phyloP scores from a whole-genome alignment of 2,113 vertebrate species.

The Paracyprichromis sp. region DNA sequence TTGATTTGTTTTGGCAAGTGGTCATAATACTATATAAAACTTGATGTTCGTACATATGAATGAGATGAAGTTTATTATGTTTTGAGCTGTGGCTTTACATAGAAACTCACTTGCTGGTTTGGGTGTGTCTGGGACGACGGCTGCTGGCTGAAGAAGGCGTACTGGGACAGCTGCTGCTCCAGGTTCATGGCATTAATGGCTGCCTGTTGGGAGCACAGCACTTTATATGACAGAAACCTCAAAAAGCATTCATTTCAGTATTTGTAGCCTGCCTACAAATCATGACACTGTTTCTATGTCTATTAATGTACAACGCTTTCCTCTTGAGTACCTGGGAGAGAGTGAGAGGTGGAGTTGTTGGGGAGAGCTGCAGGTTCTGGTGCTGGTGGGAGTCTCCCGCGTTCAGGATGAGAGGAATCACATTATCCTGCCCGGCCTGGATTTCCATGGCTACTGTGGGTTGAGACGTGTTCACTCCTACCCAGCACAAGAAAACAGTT shows the following conservation, averaged over 20 bases:
- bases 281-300: neutral
- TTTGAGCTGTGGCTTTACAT: neutral
- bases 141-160: conserved; percentile 85
- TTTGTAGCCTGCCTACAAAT: neutral
- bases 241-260: neutral
- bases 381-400: conserved; percentile 76
- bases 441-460: conserved; percentile 69
- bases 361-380: conserved; percentile 75
- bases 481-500: conserved; percentile 17
- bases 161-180: conserved; percentile 87
- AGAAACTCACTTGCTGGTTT: conserved; percentile 69
- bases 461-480: conserved; percentile 77
- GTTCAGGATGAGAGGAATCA: conserved; percentile 77
- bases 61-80: neutral
- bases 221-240: neutral
- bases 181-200: conserved; percentile 84
- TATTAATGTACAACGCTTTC: neutral
- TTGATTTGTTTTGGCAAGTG: neutral
- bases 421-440: conserved; percentile 69
- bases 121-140: conserved; percentile 70
- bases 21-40: neutral
- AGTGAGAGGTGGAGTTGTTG: conserved; percentile 79
- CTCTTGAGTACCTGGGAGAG: conserved; percentile 78
- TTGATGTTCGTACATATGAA: neutral
- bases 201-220: conserved; percentile 56